A percentile compares a stretch with the other conserved stretches of the same genome.
phyloP scores from a whole-genome alignment of 2,888 invertebrate genomes.

The Lasioglossum malachurum region DNA sequence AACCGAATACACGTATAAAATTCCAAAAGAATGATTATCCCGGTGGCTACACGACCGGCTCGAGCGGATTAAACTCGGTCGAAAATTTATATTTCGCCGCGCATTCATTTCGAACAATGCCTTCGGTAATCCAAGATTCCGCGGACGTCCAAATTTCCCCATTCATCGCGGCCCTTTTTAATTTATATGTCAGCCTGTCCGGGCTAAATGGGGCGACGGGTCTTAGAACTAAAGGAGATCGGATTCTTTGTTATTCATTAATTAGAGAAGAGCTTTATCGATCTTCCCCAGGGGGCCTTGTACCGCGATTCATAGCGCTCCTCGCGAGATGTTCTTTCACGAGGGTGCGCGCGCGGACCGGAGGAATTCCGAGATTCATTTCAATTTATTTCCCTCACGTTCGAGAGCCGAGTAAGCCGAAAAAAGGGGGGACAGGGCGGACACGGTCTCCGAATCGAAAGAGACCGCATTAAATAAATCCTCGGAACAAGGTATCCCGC shows the following conservation, averaged over 20 bases:
- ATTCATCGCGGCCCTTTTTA: slow-evolving; percentile 9
- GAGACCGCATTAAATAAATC: slow-evolving; percentile 39
- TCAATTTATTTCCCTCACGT: slow-evolving; percentile 31
- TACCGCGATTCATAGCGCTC: not conserved
- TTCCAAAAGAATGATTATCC: not conserved
- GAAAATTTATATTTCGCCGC: slow-evolving; percentile 24
- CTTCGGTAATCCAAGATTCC: slow-evolving; percentile 20
- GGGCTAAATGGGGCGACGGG: slow-evolving; percentile 4
- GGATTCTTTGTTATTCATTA: slow-evolving; percentile 18
- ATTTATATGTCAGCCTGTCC: slow-evolving; percentile 23
- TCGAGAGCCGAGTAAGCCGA: not conserved
- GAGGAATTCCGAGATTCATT: not conserved
- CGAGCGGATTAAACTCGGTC: not conserved
- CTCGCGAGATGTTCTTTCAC: not conserved
- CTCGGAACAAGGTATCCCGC: slow-evolving; percentile 16
- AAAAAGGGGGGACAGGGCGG: not conserved
- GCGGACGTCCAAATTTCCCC: slow-evolving; percentile 26
- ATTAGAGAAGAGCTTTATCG: slow-evolving; percentile 17
- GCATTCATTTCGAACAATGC: slow-evolving; percentile 12
- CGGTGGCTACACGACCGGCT: not conserved
- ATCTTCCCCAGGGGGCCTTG: not conserved
- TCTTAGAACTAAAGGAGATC: not conserved
- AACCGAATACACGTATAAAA: not conserved
- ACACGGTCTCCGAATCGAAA: slow-evolving; percentile 16
- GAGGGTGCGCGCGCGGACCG: not conserved